A percentile compares a stretch with the other conserved stretches of the same genome.
Evolutionary conservation across 2,888 invertebrate genomes (phyloP).

Genomic region (Mimumesa dahlbomi): DNA sequence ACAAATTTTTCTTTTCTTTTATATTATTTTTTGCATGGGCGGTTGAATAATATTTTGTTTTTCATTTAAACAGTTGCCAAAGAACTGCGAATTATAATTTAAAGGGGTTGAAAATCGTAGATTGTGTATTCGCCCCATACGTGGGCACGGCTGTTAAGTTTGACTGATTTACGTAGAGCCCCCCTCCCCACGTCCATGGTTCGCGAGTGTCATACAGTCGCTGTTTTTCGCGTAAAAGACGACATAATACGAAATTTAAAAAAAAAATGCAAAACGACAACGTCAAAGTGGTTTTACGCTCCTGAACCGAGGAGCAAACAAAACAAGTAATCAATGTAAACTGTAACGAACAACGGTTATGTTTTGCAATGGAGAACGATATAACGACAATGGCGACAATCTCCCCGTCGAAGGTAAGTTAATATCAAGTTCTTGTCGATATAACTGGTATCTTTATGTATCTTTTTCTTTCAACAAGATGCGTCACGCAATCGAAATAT

Average conservation of each 20-base stretch:
- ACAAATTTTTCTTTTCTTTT: too few relatives aligned
- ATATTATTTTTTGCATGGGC: too few relatives aligned
- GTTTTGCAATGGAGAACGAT: slow-evolving; percentile 73
- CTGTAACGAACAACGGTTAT: slow-evolving; percentile 73
- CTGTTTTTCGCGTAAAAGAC: slow-evolving; percentile 10
- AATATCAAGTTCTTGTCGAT: slow-evolving; percentile 4
- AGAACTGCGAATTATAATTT: background rate
- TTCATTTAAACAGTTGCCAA: background rate
- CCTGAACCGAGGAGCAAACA: slow-evolving; percentile 15
- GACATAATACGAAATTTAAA: slow-evolving; percentile 19
- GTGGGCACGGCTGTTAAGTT: slow-evolving; percentile 41
- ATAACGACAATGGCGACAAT: slow-evolving; percentile 87
- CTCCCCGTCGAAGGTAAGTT: slow-evolving; percentile 88
- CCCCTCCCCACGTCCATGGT: slow-evolving; percentile 15
- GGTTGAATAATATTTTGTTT: too few relatives aligned
- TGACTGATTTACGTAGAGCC: slow-evolving; percentile 19
- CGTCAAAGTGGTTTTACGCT: slow-evolving; percentile 6
- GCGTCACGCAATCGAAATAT: background rate
- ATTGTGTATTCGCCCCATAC: slow-evolving; percentile 30
- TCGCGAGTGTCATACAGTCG: slow-evolving; percentile 10
- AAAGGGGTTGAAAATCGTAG: slow-evolving; percentile 4
- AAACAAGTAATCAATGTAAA: slow-evolving; percentile 39
- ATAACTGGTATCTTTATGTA: background rate
- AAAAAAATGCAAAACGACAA: slow-evolving; percentile 32
- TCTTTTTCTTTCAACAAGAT: background rate